Conservation (phyloP, 2,797 vertebrate species). For the Enteromius trimaculatus region DNA sequence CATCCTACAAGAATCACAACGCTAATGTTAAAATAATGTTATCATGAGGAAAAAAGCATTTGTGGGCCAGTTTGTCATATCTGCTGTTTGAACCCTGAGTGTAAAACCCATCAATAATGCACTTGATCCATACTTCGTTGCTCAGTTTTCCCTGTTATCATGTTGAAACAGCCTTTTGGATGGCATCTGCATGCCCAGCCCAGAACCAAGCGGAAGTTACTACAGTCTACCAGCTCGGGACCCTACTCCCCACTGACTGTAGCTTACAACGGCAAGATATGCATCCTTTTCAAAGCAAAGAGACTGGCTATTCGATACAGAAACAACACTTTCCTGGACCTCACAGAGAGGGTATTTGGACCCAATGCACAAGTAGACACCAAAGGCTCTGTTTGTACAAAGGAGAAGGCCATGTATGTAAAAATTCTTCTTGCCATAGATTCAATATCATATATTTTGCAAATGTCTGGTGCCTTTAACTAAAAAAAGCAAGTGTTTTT, state of each 20-base stretch:
- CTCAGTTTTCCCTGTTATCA: constrained; percentile 42
- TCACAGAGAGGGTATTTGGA: constrained; percentile 87
- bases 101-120: constrained; percentile 44
- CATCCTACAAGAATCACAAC: constrained; percentile 46
- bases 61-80: constrained; percentile 1
- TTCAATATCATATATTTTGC: not conserved
- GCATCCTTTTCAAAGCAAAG: constrained; percentile 95
- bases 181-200: constrained; percentile 78
- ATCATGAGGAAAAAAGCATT: not conserved
- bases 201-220: constrained; percentile 77
- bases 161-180: constrained; percentile 74
- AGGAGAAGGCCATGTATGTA: constrained; percentile 89
- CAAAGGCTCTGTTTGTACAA: constrained; percentile 88
- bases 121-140: constrained; percentile 11
- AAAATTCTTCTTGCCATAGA: not conserved
- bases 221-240: constrained; percentile 76
- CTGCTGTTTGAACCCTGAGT: not conserved
- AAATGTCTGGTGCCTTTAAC: not conserved
- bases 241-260: constrained; percentile 84
- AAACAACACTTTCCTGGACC: constrained; percentile 90
- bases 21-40: constrained; percentile 20
- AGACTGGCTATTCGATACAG: constrained; percentile 88
- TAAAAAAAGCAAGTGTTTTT: not conserved
- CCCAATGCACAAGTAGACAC: constrained; percentile 82
- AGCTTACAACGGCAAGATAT: constrained; percentile 85